Conservation (phyloP, 2,888 invertebrate genomes). For the Phyllotreta striolata region DNA sequence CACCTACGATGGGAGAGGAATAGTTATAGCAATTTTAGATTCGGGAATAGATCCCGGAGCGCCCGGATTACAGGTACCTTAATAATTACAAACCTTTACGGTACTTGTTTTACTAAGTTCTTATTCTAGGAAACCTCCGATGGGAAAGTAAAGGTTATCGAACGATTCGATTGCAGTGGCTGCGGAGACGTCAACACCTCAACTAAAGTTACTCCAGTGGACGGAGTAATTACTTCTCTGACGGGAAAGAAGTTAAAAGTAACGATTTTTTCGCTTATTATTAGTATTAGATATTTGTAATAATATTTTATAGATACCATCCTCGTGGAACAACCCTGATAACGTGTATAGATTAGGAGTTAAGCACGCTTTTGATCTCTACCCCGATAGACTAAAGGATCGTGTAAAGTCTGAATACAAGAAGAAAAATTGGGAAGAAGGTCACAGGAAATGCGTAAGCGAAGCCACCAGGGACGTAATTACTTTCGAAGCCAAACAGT, state of each 20-base stretch:
- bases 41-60: conserved; percentile 98
- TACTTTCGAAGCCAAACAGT: conserved; percentile 70
- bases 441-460: conserved; percentile 80
- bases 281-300: neutral
- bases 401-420: conserved; percentile 78
- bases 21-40: conserved; percentile 94
- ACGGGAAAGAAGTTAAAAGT: conserved; percentile 91
- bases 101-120: too few relatives aligned
- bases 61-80: conserved; percentile 86
- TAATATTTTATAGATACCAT: conserved; percentile 71
- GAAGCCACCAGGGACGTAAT: conserved; percentile 78
- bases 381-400: conserved; percentile 84
- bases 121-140: conserved; percentile 79
- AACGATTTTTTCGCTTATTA: conserved; percentile 42
- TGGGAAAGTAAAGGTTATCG: conserved; percentile 91
- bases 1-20: conserved; percentile 88
- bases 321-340: conserved; percentile 82
- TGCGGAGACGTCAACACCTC: conserved; percentile 96
- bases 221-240: conserved; percentile 82
- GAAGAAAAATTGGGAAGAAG: conserved; percentile 84
- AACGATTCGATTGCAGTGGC: conserved; percentile 94
- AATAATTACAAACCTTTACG: neutral
- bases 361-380: conserved; percentile 85
- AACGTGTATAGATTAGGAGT: conserved; percentile 89
- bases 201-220: conserved; percentile 70